A percentile compares a stretch with the other conserved stretches of the same genome.
Evolutionary conservation across 2,113 vertebrate species (phyloP).

Genomic region (Neopipo cinnamomea): DNA sequence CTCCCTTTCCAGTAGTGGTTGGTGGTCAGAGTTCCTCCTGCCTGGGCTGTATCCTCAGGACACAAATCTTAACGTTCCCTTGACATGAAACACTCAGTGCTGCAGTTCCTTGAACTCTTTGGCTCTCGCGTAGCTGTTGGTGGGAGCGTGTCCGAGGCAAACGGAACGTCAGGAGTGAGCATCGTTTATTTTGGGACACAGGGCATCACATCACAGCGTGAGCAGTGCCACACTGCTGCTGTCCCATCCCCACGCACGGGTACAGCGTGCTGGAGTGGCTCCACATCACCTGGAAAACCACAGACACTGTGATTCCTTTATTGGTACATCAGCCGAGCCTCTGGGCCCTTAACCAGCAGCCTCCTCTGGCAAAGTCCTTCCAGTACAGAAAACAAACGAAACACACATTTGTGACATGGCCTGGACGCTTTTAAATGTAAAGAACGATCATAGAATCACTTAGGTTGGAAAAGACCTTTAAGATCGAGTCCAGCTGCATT

Average conservation of each 20-base stretch:
- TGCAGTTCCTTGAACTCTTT: background rate
- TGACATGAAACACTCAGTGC: rapidly evolving
- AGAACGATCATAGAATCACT: background rate
- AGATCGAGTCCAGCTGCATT: rapidly evolving
- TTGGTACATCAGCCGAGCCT: background rate
- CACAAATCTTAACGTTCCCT: rapidly evolving
- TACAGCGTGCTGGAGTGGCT: rapidly evolving
- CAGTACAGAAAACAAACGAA: rapidly evolving
- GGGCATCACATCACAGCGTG: background rate
- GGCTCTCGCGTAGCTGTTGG: rapidly evolving
- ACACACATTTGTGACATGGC: too few species aligned
- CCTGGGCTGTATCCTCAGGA: rapidly evolving
- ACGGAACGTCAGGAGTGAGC: background rate
- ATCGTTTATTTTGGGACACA: background rate
- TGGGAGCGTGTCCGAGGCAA: background rate
- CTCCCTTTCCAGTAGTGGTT: rapidly evolving
- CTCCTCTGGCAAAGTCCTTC: background rate
- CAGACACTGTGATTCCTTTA: rapidly evolving
- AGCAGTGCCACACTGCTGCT: rapidly evolving
- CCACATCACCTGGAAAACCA: background rate
- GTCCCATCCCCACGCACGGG: too few species aligned
- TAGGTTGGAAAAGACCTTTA: background rate
- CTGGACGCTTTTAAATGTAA: background rate
- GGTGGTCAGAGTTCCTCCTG: background rate
- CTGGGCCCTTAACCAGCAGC: background rate